Evolutionary conservation across 2,888 invertebrate species (phyloP).

Genomic region (Hylaea fasciaria): DNA sequence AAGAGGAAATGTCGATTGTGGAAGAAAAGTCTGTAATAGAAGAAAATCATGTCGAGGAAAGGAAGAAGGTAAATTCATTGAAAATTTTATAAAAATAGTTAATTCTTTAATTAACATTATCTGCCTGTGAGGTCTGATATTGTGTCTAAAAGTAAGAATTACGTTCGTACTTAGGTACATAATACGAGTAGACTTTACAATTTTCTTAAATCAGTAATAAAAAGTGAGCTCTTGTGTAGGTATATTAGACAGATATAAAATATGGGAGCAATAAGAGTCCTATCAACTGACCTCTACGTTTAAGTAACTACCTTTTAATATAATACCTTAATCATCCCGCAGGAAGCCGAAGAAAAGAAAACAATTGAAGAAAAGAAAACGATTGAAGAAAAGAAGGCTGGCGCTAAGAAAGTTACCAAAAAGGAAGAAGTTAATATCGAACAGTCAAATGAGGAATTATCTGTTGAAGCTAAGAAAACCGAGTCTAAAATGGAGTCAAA

Average conservation of each 20-base stretch:
- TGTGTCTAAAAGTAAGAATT: too few relatives aligned
- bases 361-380: slow-evolving; percentile 61
- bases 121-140: too few relatives aligned
- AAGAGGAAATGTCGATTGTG: slow-evolving; percentile 79
- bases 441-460: slow-evolving; percentile 37
- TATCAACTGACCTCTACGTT: too few relatives aligned
- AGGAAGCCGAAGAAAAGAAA: slow-evolving; percentile 46
- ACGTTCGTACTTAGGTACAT: too few relatives aligned
- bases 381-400: slow-evolving; percentile 66
- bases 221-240: not conserved
- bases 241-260: not conserved
- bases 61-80: slow-evolving; percentile 60
- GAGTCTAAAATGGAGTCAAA: slow-evolving; percentile 57
- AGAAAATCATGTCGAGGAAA: slow-evolving; percentile 82
- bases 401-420: slow-evolving; percentile 65
- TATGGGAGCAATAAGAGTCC: not conserved
- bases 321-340: slow-evolving; percentile 30
- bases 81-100: not conserved
- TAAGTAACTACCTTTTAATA: slow-evolving; percentile 18
- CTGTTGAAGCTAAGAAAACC: slow-evolving; percentile 61
- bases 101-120: too few relatives aligned
- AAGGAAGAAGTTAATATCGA: slow-evolving; percentile 69
- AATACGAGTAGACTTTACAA: too few relatives aligned
- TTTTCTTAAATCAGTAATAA: too few relatives aligned
- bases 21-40: slow-evolving; percentile 79